These are phyloP conservation scores for Macrobrachium rosenbergii DNA, from an alignment of 1,140 invertebrate species.

Conservation along the genomic window DNA sequence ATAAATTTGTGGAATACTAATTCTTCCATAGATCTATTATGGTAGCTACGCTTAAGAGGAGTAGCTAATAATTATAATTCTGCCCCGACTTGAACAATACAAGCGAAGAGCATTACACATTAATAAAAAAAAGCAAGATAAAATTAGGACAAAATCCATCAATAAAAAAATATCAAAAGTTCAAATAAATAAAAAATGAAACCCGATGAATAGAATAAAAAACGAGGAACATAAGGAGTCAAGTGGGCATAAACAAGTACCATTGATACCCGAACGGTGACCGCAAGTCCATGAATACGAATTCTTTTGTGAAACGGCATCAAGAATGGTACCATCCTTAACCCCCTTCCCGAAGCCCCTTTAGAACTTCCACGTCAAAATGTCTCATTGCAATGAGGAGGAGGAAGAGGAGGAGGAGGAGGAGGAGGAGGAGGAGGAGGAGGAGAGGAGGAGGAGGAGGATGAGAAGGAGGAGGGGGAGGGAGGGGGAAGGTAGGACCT, in stretches of 20 bases:
- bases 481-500: not conserved
- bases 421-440: not conserved
- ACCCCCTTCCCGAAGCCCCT: no score
- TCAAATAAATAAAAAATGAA: not conserved
- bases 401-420: not conserved
- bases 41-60: no score
- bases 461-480: not conserved
- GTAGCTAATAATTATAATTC: no score
- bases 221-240: not conserved
- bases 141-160: not conserved
- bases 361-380: not conserved
- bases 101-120: not conserved
- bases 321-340: no score
- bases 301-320: no score
- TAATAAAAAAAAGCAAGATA: not conserved
- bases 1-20: no score
- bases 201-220: not conserved
- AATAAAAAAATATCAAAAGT: not conserved
- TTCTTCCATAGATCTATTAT: no score
- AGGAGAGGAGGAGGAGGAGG: not conserved
- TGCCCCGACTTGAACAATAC: no score
- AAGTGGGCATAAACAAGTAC: not conserved
- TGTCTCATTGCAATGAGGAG: not conserved
- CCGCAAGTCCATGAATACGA: no score
- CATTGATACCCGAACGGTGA: no score